phyloP scores from a whole-genome alignment of 2,888 invertebrate genomes.

The Holacanthella duospinosa region DNA sequence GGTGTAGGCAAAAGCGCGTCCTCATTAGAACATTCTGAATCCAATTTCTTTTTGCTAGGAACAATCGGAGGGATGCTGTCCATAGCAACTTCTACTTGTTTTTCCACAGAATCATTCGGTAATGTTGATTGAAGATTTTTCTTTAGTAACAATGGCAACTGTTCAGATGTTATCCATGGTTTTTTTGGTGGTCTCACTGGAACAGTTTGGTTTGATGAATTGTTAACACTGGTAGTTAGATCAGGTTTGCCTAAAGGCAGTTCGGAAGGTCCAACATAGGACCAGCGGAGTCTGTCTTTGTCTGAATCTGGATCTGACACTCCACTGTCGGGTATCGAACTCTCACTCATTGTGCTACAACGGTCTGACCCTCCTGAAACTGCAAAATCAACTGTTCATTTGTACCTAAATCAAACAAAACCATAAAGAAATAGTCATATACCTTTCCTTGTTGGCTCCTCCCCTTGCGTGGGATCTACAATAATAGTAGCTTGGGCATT shows the following conservation, averaged over 20 bases:
- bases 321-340: neutral
- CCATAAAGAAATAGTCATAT: too few relatives aligned
- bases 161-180: neutral
- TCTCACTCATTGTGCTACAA: neutral
- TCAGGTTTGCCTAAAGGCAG: neutral
- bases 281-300: neutral
- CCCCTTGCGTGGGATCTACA: neutral
- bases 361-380: neutral
- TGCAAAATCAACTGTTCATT: too few relatives aligned
- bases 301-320: neutral
- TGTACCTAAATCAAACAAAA: too few relatives aligned
- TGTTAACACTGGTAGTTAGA: neutral
- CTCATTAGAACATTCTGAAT: too few relatives aligned
- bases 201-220: neutral
- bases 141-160: neutral
- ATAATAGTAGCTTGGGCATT: neutral
- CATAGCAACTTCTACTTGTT: too few relatives aligned
- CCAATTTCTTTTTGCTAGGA: too few relatives aligned
- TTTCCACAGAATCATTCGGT: too few relatives aligned
- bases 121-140: too few relatives aligned
- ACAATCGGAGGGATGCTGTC: too few relatives aligned
- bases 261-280: neutral
- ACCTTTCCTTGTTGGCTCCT: too few relatives aligned
- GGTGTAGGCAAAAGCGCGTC: neutral
- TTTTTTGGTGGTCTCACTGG: neutral